These are phyloP conservation scores for Diploscapter pachys DNA, from an alignment of 1,140 invertebrate species.

Conservation along the genomic window DNA sequence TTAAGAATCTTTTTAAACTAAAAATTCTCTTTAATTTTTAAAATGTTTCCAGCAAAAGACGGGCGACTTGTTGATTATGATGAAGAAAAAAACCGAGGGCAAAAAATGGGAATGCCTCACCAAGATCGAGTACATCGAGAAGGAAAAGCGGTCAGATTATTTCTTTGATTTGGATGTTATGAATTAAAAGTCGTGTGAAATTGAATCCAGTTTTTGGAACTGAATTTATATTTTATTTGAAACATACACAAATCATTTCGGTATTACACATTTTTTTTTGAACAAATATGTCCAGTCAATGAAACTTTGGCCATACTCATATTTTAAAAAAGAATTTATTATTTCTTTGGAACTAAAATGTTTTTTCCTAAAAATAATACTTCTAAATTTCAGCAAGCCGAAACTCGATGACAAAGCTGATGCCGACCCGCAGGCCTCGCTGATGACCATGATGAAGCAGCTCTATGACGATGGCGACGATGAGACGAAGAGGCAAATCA, in stretches of 20 bases:
- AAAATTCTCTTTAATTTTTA: background rate
- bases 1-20: background rate
- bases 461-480: background rate
- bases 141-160: background rate
- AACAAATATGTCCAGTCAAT: too few species aligned
- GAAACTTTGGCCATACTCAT: too few species aligned
- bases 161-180: background rate
- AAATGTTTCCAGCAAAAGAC: background rate
- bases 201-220: too few species aligned
- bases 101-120: background rate
- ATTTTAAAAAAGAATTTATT: too few species aligned
- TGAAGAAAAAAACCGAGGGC: background rate
- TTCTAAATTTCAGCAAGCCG: background rate
- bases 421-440: background rate
- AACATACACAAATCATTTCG: too few species aligned
- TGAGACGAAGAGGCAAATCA: background rate
- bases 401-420: background rate
- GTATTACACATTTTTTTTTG: too few species aligned
- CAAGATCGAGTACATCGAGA: background rate
- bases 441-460: slow-evolving; percentile 4
- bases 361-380: background rate
- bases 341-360: background rate
- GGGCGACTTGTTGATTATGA: background rate
- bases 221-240: too few species aligned
- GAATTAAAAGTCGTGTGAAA: background rate